Base-by-base conservation (phyloP, 2,113 vertebrate species). In the Gobius niger region DNA sequence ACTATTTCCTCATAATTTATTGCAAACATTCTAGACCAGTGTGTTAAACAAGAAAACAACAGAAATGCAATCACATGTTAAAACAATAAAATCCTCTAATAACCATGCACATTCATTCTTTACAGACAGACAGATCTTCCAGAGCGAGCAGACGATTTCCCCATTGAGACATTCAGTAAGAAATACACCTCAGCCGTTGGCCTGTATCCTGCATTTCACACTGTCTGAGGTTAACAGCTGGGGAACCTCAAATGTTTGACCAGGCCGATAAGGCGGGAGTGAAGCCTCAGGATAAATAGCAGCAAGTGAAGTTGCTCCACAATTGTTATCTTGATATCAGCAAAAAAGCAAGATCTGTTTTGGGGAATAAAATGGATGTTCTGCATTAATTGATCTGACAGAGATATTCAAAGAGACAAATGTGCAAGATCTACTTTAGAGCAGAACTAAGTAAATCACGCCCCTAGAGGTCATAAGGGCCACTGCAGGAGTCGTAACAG, bases 121-220 rank as follows among this genome's bases (percentile, higher is more conserved):
- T 24, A 40, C 44, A 63, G 67, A 52, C 42, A 70, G 70, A 79
- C 57, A 47, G 44, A 75, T 75, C 53, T 75, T 70, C 60, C 24
- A 66, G 60, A 71, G 75, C 67, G 76, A 80, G 69, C 63, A 74
- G 68, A 73, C 19, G 10, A 54, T 59, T 65, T 61, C 54, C 67
- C 19, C 47, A 71, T 19, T 49, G 54, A 69, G 53, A 61, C 52
- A 65, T 41, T 65, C 12, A 9, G 62, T 24, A 76, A 81, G 61
- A 67, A 76, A 72, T 53, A 51, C 64, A 68, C 62, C 57, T 70
- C 69, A 72, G 65, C 71, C 67, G 60, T 40, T 61, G 64, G 70
- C 63, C 63, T 68, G 65, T n/a, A 47, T n/a, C 80, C 71, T 64
- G 82, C 15, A 67, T 73, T 71, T 78, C 75, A 62, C 75, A 62